Percentiles rank a stretch among this genome's conserved stretches.
phyloP scores from a whole-genome alignment of 2,888 invertebrate genomes.

The Halocaridina rubra region DNA sequence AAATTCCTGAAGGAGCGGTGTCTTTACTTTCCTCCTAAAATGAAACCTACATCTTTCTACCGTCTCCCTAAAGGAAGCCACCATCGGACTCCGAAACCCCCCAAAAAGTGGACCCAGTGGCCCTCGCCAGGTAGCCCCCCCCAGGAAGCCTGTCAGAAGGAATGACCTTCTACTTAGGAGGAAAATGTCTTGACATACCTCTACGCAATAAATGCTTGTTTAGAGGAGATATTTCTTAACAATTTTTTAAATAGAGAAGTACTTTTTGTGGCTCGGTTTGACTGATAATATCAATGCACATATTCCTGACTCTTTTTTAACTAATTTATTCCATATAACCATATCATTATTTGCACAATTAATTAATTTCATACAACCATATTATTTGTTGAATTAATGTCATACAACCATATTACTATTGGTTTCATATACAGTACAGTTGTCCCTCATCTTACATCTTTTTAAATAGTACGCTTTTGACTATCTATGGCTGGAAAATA shows the following conservation, averaged over 20 bases:
- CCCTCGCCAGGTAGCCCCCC: conserved; percentile 59
- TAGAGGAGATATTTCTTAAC: conserved; percentile 20
- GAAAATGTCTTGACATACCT: conserved; percentile 3
- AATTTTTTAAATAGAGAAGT: conserved; percentile 2
- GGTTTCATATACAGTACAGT: too few species aligned
- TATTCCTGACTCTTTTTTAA: too few species aligned
- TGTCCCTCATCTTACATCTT: too few species aligned
- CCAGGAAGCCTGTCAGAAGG: conserved; percentile 41
- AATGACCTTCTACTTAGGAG: conserved; percentile 39
- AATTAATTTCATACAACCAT: too few species aligned
- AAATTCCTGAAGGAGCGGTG: neutral
- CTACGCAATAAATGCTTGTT: conserved; percentile 4
- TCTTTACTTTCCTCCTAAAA: conserved; percentile 30
- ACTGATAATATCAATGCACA: neutral
- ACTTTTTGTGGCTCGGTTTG: conserved; percentile 31
- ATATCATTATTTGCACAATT: too few species aligned
- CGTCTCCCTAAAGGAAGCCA: conserved; percentile 57
- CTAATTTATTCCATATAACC: too few species aligned
- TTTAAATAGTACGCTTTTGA: too few species aligned
- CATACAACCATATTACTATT: too few species aligned
- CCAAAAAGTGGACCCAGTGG: conserved; percentile 63
- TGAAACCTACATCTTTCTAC: conserved; percentile 49
- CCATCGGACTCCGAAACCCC: conserved; percentile 49
- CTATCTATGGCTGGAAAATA: too few species aligned
- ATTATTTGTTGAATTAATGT: too few species aligned